Evolutionary conservation across 2,888 invertebrate species (phyloP).

Genomic region (Chalcosyrphus nemorum): DNA sequence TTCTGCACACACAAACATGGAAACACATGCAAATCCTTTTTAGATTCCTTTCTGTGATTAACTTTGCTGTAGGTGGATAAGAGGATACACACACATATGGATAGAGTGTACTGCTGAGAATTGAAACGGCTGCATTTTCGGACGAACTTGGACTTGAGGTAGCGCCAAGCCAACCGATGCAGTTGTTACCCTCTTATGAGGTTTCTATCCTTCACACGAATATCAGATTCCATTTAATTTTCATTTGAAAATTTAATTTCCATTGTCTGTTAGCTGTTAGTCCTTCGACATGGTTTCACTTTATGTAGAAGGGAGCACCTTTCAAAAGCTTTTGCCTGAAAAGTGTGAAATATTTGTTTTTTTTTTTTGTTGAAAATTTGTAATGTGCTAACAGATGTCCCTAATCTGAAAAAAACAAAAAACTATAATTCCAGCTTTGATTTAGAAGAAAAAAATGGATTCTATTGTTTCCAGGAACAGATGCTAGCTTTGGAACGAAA

Average conservation of each 20-base stretch:
- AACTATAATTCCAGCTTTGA: too few relatives aligned
- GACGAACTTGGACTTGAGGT: conserved; percentile 54
- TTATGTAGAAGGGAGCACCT: conserved; percentile 44
- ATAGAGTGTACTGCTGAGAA: conserved; percentile 27
- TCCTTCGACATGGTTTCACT: conserved; percentile 62
- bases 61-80: not conserved
- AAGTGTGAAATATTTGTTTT: conserved; percentile 2
- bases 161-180: not conserved
- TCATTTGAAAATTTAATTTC: conserved; percentile 77
- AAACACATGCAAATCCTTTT: conserved; percentile 31
- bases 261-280: conserved; percentile 75
- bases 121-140: conserved; percentile 44
- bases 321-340: conserved; percentile 20
- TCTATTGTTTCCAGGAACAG: too few relatives aligned
- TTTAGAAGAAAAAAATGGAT: conserved; percentile 11
- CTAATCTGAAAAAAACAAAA: conserved; percentile 50
- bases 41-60: conserved; percentile 39
- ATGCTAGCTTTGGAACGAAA: too few relatives aligned
- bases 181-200: conserved; percentile 12
- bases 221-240: conserved; percentile 68
- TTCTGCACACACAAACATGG: not conserved
- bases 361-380: conserved; percentile 33
- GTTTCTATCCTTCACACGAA: conserved; percentile 58
- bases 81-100: conserved; percentile 24
- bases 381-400: conserved; percentile 36